Base-by-base conservation (phyloP, 2,113 vertebrate genomes). In the Apodemus speciosus region DNA sequence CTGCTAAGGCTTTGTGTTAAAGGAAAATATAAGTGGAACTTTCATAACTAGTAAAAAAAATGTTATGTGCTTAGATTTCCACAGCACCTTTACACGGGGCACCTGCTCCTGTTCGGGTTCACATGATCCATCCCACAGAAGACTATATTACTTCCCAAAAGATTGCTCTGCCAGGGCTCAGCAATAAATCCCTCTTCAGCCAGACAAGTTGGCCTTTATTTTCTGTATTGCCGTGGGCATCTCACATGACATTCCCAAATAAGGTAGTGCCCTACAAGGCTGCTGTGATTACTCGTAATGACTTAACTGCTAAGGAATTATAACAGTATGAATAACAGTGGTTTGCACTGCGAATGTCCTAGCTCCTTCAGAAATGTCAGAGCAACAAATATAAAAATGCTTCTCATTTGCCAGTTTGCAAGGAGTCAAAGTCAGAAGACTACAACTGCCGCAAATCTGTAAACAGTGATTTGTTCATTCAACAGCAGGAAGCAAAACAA, bases 191-290 rank as follows among this genome's bases (percentile, higher is more conserved):
- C 98, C 98, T 98, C 96, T 97, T 97, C 98, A 98, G 99, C 97
- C 98, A 99, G 99, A 99, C 98, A 99, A 99, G 97, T 97, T 98
- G 97, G 97, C 97, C 98, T 99, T 98, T 98, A 98, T 99, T 99
- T 98, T 98, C 98, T 97, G 98, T 98, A 98, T 98, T 98, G 98
- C 99, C 99, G 97, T 98, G 98, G 98, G 98, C 98, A 99, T 99
- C 99, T 98, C 99, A 99, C 99, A 99, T 99, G 99, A 99, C 99
- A 99, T 99, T 99, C 98, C 99, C 99, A 99, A 99, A 99, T 99
- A 99, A 99, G 99, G 99, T 98, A 98, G 98, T 99, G 98, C 97
- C 98, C 98, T 98, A 98, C 98, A 97, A 98, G 99, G 98, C 98
- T 98, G 97, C 98, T 98, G 98, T 99, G 99, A 99, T 99, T 98